Evolutionary conservation across 2,113 vertebrate genomes (phyloP), one percentile per base, ranked within the genome.

Genomic region (Siniperca chuatsi): DNA sequence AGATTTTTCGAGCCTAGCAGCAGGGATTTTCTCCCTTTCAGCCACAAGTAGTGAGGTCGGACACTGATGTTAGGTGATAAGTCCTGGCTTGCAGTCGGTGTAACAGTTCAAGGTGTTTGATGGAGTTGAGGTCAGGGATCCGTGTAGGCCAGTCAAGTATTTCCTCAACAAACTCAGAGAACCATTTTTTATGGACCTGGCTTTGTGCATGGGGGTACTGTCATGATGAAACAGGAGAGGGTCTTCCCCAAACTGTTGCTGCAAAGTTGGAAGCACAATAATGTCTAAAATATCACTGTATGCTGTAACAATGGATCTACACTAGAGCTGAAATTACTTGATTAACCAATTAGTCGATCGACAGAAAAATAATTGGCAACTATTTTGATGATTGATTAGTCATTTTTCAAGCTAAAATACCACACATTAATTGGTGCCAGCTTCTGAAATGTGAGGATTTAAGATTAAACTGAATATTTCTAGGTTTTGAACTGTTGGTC

Each of bases 41-140:
- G 79, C 68, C 44, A 54, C 75, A 48, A 46, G 79, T 71, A 85
- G 37, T 46, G 90, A 79, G 90, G 85, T 93, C 79, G 85, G 81
- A 25, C 48, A 42, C 79, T 79, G 90, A 89, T 90, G 86, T 81
- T 46, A 61, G 78, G 60, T 16, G 82, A 93, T 92, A 89, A 91
- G 71, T 44, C 68, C 66, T 4, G 16, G 79, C 78, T 87, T 67
- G 23, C 79, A 87, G 79, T 66, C 16, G 68, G 80, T n/a, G 54
- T 82, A 81, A 79, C 84, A 68, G 58, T 79, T 80, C 61, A 65
- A 81, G 72, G 86, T 87, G 86, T 92, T 82, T 90, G 75, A 85
- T 84, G 52, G 80, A 70, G 78, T 81, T 83, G 69, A 57, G 72
- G 48, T 82, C 72, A 57, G 72, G 25, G 58, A 48, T 90, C 57